These are phyloP conservation scores for Laticauda colubrina DNA, from an alignment of 2,113 vertebrate genomes.

Conservation along the genomic window DNA sequence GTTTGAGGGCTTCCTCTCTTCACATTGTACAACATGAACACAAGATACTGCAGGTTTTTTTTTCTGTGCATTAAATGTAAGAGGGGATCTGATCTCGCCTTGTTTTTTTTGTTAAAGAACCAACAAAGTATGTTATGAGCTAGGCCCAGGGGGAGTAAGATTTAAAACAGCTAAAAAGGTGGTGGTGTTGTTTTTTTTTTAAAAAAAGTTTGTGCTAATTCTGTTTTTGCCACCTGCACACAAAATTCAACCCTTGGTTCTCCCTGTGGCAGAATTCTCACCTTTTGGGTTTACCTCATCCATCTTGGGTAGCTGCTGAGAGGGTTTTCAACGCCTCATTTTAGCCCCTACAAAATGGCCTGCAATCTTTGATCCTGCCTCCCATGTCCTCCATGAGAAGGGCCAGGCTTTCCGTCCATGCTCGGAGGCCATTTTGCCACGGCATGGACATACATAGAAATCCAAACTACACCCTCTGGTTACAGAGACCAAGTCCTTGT, in stretches of 20 bases:
- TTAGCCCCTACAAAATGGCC: neutral
- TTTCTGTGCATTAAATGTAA: neutral
- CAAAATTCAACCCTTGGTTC: neutral
- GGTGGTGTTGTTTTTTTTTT: too few relatives aligned
- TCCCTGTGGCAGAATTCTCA: neutral
- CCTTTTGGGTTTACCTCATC: neutral
- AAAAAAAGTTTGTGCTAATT: neutral
- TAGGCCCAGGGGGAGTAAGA: neutral
- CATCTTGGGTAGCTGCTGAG: neutral
- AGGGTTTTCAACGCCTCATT: neutral
- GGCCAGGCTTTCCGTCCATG: neutral
- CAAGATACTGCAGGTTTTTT: neutral
- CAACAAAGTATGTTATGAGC: neutral
- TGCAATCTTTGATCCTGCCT: neutral
- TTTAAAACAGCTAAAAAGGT: neutral
- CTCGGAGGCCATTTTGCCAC: neutral
- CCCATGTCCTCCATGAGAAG: neutral
- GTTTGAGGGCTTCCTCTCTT: too few relatives aligned
- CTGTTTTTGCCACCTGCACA: neutral
- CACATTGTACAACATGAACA: neutral
- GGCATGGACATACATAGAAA: neutral
- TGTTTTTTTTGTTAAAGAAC: neutral
- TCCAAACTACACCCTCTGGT: neutral
- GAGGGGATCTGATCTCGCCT: neutral
- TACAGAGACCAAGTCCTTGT: slow-evolving; percentile 18